These are phyloP conservation scores for Ochropacha duplaris DNA, from an alignment of 2,888 invertebrate species.

Conservation along the genomic window DNA sequence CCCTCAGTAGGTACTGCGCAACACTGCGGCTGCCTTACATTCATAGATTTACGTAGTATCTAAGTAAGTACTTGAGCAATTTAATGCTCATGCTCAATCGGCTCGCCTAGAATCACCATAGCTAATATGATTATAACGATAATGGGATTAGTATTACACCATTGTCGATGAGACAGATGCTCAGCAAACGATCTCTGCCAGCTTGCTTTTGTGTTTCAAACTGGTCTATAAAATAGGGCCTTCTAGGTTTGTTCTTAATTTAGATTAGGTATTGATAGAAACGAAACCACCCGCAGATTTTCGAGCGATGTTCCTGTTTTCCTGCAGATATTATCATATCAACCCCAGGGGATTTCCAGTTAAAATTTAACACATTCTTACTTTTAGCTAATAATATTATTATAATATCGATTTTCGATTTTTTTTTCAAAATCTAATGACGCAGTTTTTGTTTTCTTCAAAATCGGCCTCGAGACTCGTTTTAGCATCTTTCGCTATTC, in stretches of 20 bases:
- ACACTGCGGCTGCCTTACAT: constrained; percentile 71
- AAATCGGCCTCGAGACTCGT: too few relatives aligned
- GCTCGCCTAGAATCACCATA: neutral
- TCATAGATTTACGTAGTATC: constrained; percentile 38
- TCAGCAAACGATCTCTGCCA: neutral
- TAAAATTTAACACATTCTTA: too few relatives aligned
- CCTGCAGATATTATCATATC: too few relatives aligned
- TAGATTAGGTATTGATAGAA: neutral
- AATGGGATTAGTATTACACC: neutral
- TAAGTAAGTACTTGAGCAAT: neutral
- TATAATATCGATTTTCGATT: too few relatives aligned
- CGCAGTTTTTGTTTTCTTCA: too few relatives aligned
- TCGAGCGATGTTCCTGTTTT: too few relatives aligned
- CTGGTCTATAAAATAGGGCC: neutral
- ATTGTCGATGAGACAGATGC: neutral
- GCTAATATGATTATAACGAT: neutral
- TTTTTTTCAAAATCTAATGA: too few relatives aligned
- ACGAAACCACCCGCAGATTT: too few relatives aligned
- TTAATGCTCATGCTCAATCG: neutral
- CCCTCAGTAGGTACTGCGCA: constrained; percentile 53
- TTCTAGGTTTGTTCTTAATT: neutral
- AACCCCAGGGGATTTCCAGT: too few relatives aligned
- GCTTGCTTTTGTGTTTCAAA: neutral
- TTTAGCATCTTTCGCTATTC: too few relatives aligned
- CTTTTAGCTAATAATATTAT: too few relatives aligned